Evolutionary conservation across 2,797 vertebrate genomes (phyloP), one percentile per base, ranked within the genome.

Genomic region (Picus viridis): DNA sequence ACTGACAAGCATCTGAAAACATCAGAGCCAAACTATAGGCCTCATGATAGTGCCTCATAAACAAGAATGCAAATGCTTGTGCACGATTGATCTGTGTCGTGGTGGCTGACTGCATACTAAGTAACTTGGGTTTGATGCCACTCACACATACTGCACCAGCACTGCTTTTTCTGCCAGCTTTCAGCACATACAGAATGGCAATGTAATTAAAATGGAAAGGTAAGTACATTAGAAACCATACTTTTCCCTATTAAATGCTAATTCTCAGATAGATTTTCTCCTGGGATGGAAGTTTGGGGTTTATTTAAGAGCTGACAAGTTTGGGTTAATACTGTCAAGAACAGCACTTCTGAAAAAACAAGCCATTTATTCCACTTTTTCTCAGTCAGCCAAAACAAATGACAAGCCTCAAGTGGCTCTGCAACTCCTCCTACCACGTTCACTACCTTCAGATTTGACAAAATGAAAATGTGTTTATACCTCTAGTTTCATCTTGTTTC

Each of bases 361-460:
- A 91, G 39, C 13, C 70, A 68, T 84, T 90, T 85, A 19, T 84
- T 77, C 68, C 41, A 30, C 32, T 62, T 90, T 12, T 51, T 88
- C 71, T 62, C 32, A 64, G 41, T 56, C 63, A 78, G 9, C 19
- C 59, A 78, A 91, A 86, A n/a, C 13, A 56, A 90, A 10, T 49
- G 17, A 69, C 41, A 80, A 43, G 11, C 10, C 82, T 82, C 29
- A 12, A 58, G 36, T 7, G 26, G 34, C 51, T 71, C 23, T 76
- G 47, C 24, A 92, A 65, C 56, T 47, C 61, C 15, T 90, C 58
- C 34, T 57, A 49, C 34, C 6, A 5, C 1, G 8, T 45, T 47
- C 53, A 20, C 10, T 61, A 15, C 8, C 18, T n/a, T 54, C 61
- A 64, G 72, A 61, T 45, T 47, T 27, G 6, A n/a, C 70, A 64